Conservation (phyloP, 2,888 invertebrate genomes). For the Poecilobothrus nobilitatus region DNA sequence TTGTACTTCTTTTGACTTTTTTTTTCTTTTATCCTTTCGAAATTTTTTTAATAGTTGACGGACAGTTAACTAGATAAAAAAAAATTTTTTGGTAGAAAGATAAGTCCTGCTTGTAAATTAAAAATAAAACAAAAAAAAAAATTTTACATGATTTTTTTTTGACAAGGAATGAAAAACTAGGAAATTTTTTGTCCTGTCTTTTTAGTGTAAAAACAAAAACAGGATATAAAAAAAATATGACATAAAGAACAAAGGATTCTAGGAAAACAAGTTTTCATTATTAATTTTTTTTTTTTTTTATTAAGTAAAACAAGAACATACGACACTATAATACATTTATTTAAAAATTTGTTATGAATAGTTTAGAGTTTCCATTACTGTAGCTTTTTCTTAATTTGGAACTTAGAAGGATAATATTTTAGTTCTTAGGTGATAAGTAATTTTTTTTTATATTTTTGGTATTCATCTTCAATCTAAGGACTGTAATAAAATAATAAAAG, state of each 20-base stretch:
- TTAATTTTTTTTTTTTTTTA: neutral
- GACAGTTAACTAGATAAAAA: constrained; percentile 1
- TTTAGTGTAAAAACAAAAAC: neutral
- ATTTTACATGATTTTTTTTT: too few relatives aligned
- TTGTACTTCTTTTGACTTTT: neutral
- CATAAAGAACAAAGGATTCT: neutral
- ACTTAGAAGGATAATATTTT: too few relatives aligned
- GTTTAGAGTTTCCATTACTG: too few relatives aligned
- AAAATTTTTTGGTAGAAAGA: neutral
- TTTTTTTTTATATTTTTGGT: too few relatives aligned
- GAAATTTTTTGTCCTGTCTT: neutral
- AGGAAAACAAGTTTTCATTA: constrained; percentile 2
- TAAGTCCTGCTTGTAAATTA: too few relatives aligned
- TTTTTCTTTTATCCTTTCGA: neutral
- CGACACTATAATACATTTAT: neutral
- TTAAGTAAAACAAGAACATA: neutral
- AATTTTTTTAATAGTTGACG: neutral
- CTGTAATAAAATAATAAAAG: too few relatives aligned
- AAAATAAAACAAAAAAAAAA: too few relatives aligned
- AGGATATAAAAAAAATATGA: neutral
- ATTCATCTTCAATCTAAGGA: too few relatives aligned
- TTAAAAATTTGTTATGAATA: too few relatives aligned
- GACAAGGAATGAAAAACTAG: too few relatives aligned
- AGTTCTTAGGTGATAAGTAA: too few relatives aligned
- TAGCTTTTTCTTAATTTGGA: too few relatives aligned